Evolutionary conservation across 1,140 invertebrate species (phyloP), one percentile per base, ranked within the genome.

Genomic region (Tetraneura akinire): DNA sequence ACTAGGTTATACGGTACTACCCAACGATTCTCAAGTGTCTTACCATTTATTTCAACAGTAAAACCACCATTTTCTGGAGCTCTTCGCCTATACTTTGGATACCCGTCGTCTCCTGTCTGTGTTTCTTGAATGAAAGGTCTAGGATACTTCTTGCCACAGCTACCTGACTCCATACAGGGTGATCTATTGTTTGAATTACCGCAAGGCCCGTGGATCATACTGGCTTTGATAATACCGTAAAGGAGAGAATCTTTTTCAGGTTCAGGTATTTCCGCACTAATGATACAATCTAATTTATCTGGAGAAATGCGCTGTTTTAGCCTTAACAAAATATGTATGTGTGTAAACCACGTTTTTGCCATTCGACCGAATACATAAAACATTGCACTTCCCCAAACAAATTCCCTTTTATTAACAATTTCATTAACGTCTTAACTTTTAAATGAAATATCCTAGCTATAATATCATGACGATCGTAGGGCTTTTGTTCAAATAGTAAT

Each of bases 141-240:
- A n/a, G 64, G 64, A 14, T 37, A 68, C 18, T 29, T 68, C 13
- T 68, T 49, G 8, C 3, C 8, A 37, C 32, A 37, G 3, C 8
- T 37, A 4, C 32, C 32, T 4, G 3, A 3, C 3, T 42, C 32
- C 32, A 47, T 49, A 23, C 42, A 47, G 4, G 42, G 42, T 47
- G 42, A 71, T n/a, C n/a, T 23, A n/a, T 1, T 11, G 53, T 80
- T 51, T 26, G 55, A 47, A 37, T 57, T 10, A 47, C 87, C 88
- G 84, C 88, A 89, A 71, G 87, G 88, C 21, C 88, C 88, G 86
- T 89, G 88, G 81, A 88, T 87, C 88, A 89, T 88, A 78, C 86
- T 86, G 73, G 68, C 86, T 5, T 9, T 57, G 29, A 88, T 82
- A 37, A 37, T 37, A 37, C n/a, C n/a, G n/a, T n/a, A n/a, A 29